Percentiles rank a stretch among this genome's conserved stretches.
Conservation (phyloP, 1,140 invertebrate species). For the Brachionus angularis region DNA sequence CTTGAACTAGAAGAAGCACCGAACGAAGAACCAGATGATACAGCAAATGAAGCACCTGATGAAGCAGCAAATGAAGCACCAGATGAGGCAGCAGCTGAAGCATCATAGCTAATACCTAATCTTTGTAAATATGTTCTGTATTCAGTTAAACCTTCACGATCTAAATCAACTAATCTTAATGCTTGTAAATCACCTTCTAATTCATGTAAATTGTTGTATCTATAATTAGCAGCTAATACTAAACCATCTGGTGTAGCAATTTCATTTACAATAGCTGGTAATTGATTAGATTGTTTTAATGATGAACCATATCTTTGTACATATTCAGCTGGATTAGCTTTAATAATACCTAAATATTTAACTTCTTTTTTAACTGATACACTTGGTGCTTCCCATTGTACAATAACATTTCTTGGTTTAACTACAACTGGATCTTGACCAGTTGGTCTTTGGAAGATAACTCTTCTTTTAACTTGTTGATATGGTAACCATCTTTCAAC, state of each 20-base stretch:
- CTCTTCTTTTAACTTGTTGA: constrained; percentile 24
- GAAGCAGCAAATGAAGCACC: too few species aligned
- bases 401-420: constrained; percentile 36
- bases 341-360: constrained; percentile 33
- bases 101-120: constrained; percentile 31
- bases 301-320: constrained; percentile 12
- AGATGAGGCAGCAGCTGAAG: constrained; percentile 11
- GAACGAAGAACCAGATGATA: constrained; percentile 12
- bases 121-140: constrained; percentile 34
- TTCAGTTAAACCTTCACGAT: constrained; percentile 35
- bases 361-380: constrained; percentile 41
- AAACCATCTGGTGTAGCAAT: constrained; percentile 20
- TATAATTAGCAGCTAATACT: constrained; percentile 32
- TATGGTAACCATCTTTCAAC: constrained; percentile 44
- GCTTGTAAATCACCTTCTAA: constrained; percentile 37
- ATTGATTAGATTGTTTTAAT: constrained; percentile 27
- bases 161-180: constrained; percentile 23
- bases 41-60: not conserved
- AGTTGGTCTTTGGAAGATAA: constrained; percentile 23
- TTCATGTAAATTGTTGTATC: constrained; percentile 38
- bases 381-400: constrained; percentile 35
- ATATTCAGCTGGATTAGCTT: constrained; percentile 32
- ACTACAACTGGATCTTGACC: not conserved
- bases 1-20: constrained; percentile 9
- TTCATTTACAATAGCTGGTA: constrained; percentile 17